These are phyloP conservation scores for Pachycephala philippinensis DNA, from an alignment of 2,113 vertebrate genomes.

Conservation along the genomic window DNA sequence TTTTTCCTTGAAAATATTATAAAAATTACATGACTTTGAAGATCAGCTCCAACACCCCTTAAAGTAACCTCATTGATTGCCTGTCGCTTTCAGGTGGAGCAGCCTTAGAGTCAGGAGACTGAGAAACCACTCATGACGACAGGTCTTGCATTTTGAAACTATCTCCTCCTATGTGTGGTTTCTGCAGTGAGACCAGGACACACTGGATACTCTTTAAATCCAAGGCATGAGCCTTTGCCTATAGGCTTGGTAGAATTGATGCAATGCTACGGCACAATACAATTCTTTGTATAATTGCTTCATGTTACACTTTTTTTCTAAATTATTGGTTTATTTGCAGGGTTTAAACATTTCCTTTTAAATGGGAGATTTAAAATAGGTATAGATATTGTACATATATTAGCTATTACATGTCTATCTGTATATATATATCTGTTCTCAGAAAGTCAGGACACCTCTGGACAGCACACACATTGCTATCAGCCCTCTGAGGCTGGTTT, in stretches of 20 bases:
- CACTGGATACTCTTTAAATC: neutral
- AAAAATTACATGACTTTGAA: neutral
- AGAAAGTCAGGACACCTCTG: neutral
- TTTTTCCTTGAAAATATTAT: neutral
- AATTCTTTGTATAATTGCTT: neutral
- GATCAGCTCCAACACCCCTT: neutral
- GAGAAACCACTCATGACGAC: neutral
- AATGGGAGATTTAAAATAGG: neutral
- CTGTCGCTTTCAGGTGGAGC: accelerated
- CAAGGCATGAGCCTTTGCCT: neutral
- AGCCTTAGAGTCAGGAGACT: neutral
- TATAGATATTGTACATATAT: neutral
- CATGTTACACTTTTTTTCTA: neutral
- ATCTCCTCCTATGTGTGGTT: neutral
- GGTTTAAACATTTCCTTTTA: neutral
- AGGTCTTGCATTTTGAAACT: neutral
- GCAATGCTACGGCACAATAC: neutral
- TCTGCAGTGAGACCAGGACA: neutral
- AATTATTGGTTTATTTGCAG: neutral
- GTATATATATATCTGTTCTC: neutral
- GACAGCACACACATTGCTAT: neutral
- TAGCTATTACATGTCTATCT: neutral
- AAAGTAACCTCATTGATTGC: neutral
- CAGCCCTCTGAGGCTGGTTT: neutral
- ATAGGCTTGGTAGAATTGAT: neutral